A percentile compares a stretch with the other conserved stretches of the same genome.
phyloP scores from a whole-genome alignment of 2,888 invertebrate species.

The Hoplodrina blanda region DNA sequence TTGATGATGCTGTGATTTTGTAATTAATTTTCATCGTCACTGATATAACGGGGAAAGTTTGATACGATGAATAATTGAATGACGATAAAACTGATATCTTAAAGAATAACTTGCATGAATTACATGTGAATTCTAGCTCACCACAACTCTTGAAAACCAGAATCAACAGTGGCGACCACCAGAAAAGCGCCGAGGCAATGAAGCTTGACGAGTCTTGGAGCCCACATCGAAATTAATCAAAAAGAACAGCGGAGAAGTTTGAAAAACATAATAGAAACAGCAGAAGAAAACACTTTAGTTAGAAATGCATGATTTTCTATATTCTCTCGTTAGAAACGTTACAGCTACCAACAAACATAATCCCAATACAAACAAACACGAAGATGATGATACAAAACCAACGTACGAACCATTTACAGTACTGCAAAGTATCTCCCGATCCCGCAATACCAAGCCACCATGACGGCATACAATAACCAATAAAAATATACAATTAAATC shows the following conservation, averaged over 20 bases:
- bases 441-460: constrained; percentile 57
- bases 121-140: constrained; percentile 20
- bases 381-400: constrained; percentile 28
- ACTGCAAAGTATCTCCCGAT: constrained; percentile 18
- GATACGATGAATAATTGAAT: constrained; percentile 26
- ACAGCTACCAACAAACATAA: constrained; percentile 17
- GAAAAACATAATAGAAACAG: too few species aligned
- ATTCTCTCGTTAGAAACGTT: background rate
- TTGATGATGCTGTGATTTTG: constrained; percentile 32
- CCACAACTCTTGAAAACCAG: too few species aligned
- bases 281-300: background rate
- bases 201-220: too few species aligned
- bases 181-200: too few species aligned
- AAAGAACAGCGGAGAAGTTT: too few species aligned
- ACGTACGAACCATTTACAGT: constrained; percentile 30
- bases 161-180: too few species aligned
- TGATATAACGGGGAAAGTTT: constrained; percentile 42
- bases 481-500: constrained; percentile 60
- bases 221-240: too few species aligned
- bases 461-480: constrained; percentile 61
- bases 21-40: constrained; percentile 28
- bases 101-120: constrained; percentile 15
- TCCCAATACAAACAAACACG: constrained; percentile 29
- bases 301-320: constrained; percentile 9
- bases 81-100: constrained; percentile 20